Conservation (phyloP, 2,888 invertebrate genomes). For the Malacosoma neustria region DNA sequence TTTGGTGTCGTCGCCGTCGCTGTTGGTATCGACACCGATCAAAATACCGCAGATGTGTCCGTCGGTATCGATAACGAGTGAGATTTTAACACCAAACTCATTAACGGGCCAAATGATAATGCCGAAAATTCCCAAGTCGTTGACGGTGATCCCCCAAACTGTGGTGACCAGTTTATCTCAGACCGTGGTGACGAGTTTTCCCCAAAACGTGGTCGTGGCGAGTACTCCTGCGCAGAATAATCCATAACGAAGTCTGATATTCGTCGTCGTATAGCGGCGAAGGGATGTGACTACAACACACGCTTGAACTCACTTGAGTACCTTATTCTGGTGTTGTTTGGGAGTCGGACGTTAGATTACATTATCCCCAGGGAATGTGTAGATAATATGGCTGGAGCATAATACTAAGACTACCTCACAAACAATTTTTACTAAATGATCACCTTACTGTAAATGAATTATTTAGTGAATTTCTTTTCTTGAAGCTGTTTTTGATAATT, state of each 20-base stretch:
- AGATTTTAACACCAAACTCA: slow-evolving; percentile 30
- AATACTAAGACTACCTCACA: too few relatives aligned
- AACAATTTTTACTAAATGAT: too few relatives aligned
- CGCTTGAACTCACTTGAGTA: not conserved
- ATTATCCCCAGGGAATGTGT: not conserved
- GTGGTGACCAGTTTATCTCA: slow-evolving; percentile 20
- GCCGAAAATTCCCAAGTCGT: slow-evolving; percentile 87
- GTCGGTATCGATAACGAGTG: slow-evolving; percentile 45
- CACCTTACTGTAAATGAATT: too few relatives aligned
- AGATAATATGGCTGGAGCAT: not conserved
- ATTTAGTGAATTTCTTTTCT: too few relatives aligned
- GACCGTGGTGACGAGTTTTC: slow-evolving; percentile 11
- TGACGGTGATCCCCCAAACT: slow-evolving; percentile 85
- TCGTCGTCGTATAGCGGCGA: slow-evolving; percentile 44
- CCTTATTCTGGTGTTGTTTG: not conserved
- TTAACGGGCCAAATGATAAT: slow-evolving; percentile 61
- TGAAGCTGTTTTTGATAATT: too few relatives aligned
- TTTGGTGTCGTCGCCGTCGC: slow-evolving; percentile 34
- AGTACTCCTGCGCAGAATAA: slow-evolving; percentile 14
- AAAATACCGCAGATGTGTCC: slow-evolving; percentile 48
- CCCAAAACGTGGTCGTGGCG: slow-evolving; percentile 10
- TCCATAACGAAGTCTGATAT: slow-evolving; percentile 56
- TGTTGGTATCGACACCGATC: slow-evolving; percentile 41
- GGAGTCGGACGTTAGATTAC: slow-evolving; percentile 1
- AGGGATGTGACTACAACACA: slow-evolving; percentile 17